phyloP scores from a whole-genome alignment of 2,113 vertebrate genomes.

The Lagopus leucura region DNA sequence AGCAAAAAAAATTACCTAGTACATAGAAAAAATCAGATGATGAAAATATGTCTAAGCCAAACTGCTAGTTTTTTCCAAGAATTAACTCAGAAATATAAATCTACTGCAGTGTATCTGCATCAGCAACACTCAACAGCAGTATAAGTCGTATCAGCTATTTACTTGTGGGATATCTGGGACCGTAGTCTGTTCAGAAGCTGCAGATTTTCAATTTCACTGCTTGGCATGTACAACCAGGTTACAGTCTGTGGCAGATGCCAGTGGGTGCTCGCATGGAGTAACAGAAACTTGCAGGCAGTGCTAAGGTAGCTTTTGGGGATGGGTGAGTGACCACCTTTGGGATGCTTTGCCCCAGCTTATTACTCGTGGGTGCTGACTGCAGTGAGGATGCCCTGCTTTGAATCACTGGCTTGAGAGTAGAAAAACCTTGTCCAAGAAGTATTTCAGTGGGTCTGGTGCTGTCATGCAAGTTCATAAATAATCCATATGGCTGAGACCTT shows the following conservation, averaged over 20 bases:
- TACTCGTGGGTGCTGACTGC: neutral
- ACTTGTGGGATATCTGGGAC: neutral
- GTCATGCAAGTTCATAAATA: conserved; percentile 72
- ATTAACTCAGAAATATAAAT: neutral
- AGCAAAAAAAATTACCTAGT: neutral
- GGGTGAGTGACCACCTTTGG: neutral
- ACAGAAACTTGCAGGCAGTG: neutral
- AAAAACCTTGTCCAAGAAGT: conserved; percentile 48
- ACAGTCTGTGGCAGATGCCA: neutral
- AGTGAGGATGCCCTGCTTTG: neutral
- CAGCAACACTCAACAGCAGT: neutral
- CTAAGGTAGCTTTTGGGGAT: neutral
- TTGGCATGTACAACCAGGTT: neutral
- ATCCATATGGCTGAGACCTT: conserved; percentile 71
- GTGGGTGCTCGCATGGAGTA: neutral
- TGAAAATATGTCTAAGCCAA: neutral
- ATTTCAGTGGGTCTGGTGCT: conserved; percentile 60
- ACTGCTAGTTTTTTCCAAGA: neutral
- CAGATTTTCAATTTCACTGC: neutral
- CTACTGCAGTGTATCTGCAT: neutral
- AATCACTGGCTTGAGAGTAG: neutral
- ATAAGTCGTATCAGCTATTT: neutral
- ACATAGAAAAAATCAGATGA: neutral
- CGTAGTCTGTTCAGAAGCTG: neutral
- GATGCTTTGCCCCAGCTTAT: neutral